A percentile compares a stretch with the other conserved stretches of the same genome.
These are phyloP conservation scores for Tenualosa thibaudeaui DNA, from an alignment of 2,797 vertebrate genomes.

Conservation along the genomic window DNA sequence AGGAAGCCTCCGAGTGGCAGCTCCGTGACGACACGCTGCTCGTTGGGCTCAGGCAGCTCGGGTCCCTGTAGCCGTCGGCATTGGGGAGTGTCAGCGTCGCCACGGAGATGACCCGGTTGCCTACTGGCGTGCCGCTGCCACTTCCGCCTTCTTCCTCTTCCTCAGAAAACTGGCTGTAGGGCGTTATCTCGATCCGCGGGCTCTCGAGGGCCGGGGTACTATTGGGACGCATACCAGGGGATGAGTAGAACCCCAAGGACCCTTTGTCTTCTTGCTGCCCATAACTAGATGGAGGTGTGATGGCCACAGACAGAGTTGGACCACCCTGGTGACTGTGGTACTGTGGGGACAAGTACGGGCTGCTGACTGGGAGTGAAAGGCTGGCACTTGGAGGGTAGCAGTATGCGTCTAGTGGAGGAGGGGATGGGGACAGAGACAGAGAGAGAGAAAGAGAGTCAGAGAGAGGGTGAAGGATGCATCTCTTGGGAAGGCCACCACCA, in stretches of 20 bases:
- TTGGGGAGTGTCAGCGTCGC: conserved; percentile 88
- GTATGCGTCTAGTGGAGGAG: conserved; percentile 81
- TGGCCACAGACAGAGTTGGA: conserved; percentile 77
- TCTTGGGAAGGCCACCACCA: neutral
- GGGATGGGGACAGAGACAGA: neutral
- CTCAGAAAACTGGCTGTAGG: conserved; percentile 88
- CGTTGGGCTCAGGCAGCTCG: conserved; percentile 91
- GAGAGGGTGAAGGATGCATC: conserved; percentile 49
- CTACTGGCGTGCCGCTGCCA: conserved; percentile 63
- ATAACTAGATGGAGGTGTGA: conserved; percentile 78
- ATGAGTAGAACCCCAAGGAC: conserved; percentile 77
- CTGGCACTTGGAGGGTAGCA: conserved; percentile 82
- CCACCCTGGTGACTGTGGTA: conserved; percentile 89
- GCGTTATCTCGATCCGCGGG: conserved; percentile 95
- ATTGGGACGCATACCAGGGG: conserved; percentile 77
- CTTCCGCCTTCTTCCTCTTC: conserved; percentile 76
- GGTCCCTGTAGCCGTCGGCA: conserved; percentile 90
- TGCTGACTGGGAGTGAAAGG: conserved; percentile 81
- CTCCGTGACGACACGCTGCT: conserved; percentile 96
- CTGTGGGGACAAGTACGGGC: conserved; percentile 80
- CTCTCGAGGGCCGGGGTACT: conserved; percentile 89
- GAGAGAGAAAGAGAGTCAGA: neutral
- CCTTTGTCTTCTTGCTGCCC: conserved; percentile 76
- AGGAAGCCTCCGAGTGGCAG: conserved; percentile 94
- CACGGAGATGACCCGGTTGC: conserved; percentile 82